Evolutionary conservation across 2,888 invertebrate genomes (phyloP).

Genomic region (Euzophera pinguis): DNA sequence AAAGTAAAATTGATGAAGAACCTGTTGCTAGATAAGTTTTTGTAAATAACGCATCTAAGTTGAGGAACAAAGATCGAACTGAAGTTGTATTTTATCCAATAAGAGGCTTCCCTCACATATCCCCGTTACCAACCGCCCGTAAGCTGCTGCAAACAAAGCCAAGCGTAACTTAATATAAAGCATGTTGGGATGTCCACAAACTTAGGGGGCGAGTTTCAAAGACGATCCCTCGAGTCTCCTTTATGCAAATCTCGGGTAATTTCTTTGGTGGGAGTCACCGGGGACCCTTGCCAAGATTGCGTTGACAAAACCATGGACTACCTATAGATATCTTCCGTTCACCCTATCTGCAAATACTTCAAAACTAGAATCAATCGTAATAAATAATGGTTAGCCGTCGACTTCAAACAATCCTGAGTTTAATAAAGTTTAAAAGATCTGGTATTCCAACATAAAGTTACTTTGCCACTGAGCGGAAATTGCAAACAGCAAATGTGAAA

Average conservation of each 20-base stretch:
- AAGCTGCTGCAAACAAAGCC: slow-evolving; percentile 49
- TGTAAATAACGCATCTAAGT: not conserved
- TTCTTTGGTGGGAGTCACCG: slow-evolving; percentile 68
- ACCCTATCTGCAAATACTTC: slow-evolving; percentile 20
- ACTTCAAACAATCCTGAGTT: slow-evolving; percentile 20
- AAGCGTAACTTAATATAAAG: slow-evolving; percentile 64
- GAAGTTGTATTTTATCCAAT: slow-evolving; percentile 20
- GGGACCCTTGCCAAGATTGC: slow-evolving; percentile 65
- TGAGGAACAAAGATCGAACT: not conserved
- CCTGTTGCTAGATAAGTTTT: not conserved
- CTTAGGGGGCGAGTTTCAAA: slow-evolving; percentile 64
- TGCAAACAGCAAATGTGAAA: slow-evolving; percentile 56
- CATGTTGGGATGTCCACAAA: slow-evolving; percentile 66
- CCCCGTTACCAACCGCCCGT: slow-evolving; percentile 40
- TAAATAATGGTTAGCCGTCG: slow-evolving; percentile 14
- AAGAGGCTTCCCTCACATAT: slow-evolving; percentile 35
- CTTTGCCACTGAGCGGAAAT: slow-evolving; percentile 42
- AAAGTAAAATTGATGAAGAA: not conserved
- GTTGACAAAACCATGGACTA: slow-evolving; percentile 55
- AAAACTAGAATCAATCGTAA: slow-evolving; percentile 11
- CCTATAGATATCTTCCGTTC: slow-evolving; percentile 46
- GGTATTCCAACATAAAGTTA: slow-evolving; percentile 22
- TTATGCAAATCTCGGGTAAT: slow-evolving; percentile 74
- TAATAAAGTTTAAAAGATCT: slow-evolving; percentile 23
- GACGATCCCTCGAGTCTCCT: slow-evolving; percentile 67